Evolutionary conservation across 2,113 vertebrate species (phyloP), one percentile per base, ranked within the genome.

Genomic region (Scatophagus argus): DNA sequence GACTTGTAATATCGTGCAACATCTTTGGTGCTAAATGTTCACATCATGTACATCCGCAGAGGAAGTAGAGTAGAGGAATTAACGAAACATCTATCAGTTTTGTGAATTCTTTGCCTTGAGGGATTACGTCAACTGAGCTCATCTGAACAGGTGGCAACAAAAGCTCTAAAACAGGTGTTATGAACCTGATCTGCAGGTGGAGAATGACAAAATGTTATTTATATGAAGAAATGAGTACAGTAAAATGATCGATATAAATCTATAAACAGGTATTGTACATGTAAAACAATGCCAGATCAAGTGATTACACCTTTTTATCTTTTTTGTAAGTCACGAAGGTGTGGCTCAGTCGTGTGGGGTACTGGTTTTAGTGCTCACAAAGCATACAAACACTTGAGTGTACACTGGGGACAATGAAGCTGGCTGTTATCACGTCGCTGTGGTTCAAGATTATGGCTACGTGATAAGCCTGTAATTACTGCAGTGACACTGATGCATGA

Each of bases 381-480:
- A 44, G 87, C 74, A 82, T 62, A 72, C 83, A 78, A 82, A 87
- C 85, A 51, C 56, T n/a, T 0, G 75, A 79, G 76, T 14, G 68
- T 44, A 61, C 79, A 58, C 74, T 41, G 1, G 54, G 68, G 80
- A 91, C 89, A 91, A 90, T 85, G 85, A 84, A 79, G 88, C 87
- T 80, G 70, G 87, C 87, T 82, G 86, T 88, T 85, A 88, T 86
- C 90, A 67, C 77, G 85, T 91, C 91, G 83, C 60, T 44, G 69
- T 41, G 85, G 91, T 85, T 87, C 69, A 81, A 91, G 91, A 92
- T 93, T 87, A 90, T 71, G 61, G 86, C 85, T 43, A 83, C 76
- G 84, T 83, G 89, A 88, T 91, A 89, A 89, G 90, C 85, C 90
- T 87, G 90, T 92, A 93, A 93, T 93, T 89, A 91, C 82, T 81